Conservation (phyloP, 2,888 invertebrate species). For the Oscheius myriophilus region DNA sequence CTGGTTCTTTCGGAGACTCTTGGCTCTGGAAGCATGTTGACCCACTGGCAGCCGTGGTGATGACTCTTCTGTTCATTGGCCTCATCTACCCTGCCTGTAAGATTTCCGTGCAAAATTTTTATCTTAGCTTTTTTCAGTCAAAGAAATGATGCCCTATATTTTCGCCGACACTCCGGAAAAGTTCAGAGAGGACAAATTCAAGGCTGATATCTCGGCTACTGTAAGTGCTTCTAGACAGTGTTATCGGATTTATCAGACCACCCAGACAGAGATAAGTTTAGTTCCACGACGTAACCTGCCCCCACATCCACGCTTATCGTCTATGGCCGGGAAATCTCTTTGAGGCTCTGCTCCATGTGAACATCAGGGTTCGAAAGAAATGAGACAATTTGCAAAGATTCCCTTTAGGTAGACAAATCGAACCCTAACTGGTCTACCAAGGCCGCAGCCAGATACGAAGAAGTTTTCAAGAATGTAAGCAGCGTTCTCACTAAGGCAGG, state of each 20-base stretch:
- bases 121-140: constrained; percentile 19
- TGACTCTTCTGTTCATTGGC: constrained; percentile 3
- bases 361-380: constrained; percentile 23
- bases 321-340: constrained; percentile 30
- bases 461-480: constrained; percentile 20
- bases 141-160: constrained; percentile 23
- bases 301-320: constrained; percentile 31
- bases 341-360: constrained; percentile 26
- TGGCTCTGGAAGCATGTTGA: constrained; percentile 27
- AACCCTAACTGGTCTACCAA: constrained; percentile 20
- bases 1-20: constrained; percentile 12
- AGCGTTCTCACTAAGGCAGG: constrained; percentile 26
- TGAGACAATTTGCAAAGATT: neutral
- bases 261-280: constrained; percentile 5
- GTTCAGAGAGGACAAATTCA: constrained; percentile 24
- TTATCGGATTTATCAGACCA: neutral
- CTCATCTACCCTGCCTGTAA: constrained; percentile 27
- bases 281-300: constrained; percentile 28
- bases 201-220: constrained; percentile 16
- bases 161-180: constrained; percentile 27
- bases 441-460: constrained; percentile 26
- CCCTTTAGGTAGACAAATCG: constrained; percentile 19
- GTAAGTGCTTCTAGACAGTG: neutral
- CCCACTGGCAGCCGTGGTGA: constrained; percentile 12
- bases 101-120: neutral